Evolutionary conservation across 2,888 invertebrate genomes (phyloP), one percentile per base, ranked within the genome.

Genomic region (Resseliella maxima): DNA sequence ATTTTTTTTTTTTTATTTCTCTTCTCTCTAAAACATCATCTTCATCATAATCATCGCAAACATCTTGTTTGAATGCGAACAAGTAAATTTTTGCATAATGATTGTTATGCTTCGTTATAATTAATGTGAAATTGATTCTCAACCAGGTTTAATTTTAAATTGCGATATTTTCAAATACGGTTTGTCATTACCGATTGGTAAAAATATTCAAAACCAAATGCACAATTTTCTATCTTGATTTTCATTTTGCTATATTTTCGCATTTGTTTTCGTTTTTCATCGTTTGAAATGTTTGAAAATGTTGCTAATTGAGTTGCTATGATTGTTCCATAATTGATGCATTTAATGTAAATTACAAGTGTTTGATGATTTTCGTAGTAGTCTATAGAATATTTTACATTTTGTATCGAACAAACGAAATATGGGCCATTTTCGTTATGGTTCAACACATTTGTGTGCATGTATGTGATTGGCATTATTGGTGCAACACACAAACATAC

Each of bases 341-440:
- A 59, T 59, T n/a, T 59, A 50, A 50, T 50, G 46, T 50, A 50
- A 50, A 50, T 24, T 59, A 59, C 59, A 6, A 59, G n/a, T 41
- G 41, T 59, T 59, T 24, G 59, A 41, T 41, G 59, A 59, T 1
- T 24, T 59, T 50, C 18, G 50, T 50, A 50, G 2, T 50, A 6
- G 24, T 59, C 18, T 15, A 15, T 8, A 15, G 18, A 6, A 15
- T 59, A 24, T n/a, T 24, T 59, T 21, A 6, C 10, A 18, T 21
- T 59, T 59, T 59, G 59, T 59, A 6, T 59, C 10, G 24, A 24
- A 10, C 10, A 2, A 18, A 50, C n/a, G 59, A 59, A 72, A 72
- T 72, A 72, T 72, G 72, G 72, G 72, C 72, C 72, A 35, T 35
- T 72, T 35, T 72, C 35, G 72, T 72, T 72, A 35, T 21, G 72